phyloP scores from a whole-genome alignment of 2,113 vertebrate genomes.

The Pitta sordida region DNA sequence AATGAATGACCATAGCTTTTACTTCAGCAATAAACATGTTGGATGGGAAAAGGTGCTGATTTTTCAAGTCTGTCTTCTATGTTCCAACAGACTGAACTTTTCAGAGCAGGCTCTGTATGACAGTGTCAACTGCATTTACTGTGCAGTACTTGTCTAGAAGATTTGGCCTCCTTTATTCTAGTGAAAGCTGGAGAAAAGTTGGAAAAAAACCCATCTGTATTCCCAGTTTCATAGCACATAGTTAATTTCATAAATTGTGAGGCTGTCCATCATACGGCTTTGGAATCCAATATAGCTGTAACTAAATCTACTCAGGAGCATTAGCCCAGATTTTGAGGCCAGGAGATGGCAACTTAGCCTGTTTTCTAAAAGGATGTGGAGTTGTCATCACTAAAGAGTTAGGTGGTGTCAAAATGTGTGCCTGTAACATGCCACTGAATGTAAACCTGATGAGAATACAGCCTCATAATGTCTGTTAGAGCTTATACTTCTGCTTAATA shows the following conservation, averaged over 20 bases:
- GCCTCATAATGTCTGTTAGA: not conserved
- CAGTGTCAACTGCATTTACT: not conserved
- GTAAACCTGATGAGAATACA: not conserved
- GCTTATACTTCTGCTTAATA: not conserved
- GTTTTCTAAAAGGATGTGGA: not conserved
- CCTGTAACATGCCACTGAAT: not conserved
- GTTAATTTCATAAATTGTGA: conserved; percentile 2
- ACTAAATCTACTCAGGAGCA: not conserved
- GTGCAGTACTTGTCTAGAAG: not conserved
- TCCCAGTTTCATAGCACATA: not conserved
- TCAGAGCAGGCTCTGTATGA: not conserved
- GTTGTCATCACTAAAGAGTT: not conserved
- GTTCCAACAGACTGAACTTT: not conserved
- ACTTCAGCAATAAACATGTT: not conserved
- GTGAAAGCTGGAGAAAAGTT: not conserved
- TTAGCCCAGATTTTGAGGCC: not conserved
- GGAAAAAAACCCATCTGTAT: not conserved
- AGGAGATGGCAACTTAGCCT: not conserved
- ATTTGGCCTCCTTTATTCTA: not conserved
- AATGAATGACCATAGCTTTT: not conserved
- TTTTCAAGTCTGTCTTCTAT: not conserved
- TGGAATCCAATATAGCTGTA: not conserved
- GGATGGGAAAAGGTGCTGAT: not conserved
- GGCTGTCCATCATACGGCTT: not conserved
- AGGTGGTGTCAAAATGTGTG: not conserved